phyloP scores from a whole-genome alignment of 2,113 vertebrate species.

The Taurulus bubalis region DNA sequence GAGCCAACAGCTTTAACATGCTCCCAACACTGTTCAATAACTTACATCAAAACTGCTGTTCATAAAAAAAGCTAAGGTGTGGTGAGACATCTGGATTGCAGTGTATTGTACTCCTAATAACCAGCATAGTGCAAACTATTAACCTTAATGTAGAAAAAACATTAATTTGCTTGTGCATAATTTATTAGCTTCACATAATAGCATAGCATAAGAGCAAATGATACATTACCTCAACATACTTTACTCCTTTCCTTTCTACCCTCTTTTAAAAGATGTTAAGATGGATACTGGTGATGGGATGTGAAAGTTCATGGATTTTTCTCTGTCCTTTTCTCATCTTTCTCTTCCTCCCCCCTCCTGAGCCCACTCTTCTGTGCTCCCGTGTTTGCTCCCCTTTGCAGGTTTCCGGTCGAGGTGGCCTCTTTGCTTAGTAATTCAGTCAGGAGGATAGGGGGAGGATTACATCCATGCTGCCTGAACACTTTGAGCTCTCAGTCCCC shows the following conservation, averaged over 20 bases:
- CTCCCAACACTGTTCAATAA: conserved; percentile 25
- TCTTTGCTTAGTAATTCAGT: conserved; percentile 67
- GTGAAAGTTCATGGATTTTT: conserved; percentile 29
- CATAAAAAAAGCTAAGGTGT: not conserved
- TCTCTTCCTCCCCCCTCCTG: conserved; percentile 22
- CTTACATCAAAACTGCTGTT: not conserved
- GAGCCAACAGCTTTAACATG: conserved; percentile 7
- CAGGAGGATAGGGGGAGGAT: conserved; percentile 67
- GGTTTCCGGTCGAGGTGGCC: conserved; percentile 56
- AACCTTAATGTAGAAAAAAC: not conserved
- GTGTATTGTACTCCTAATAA: not conserved
- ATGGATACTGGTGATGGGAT: conserved; percentile 50
- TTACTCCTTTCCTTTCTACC: not conserved
- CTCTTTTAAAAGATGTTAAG: conserved; percentile 36
- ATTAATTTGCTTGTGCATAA: conserved; percentile 12
- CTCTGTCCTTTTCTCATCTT: conserved; percentile 13
- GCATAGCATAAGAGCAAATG: conserved; percentile 29
- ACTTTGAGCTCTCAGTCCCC: conserved; percentile 65
- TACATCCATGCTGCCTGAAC: conserved; percentile 61
- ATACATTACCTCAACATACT: conserved; percentile 5
- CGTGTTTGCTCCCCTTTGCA: conserved; percentile 21
- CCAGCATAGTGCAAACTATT: not conserved
- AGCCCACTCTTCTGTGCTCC: conserved; percentile 12
- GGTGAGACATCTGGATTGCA: conserved; percentile 24
- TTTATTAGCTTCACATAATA: conserved; percentile 9